These are phyloP conservation scores for Astur gentilis DNA, from an alignment of 2,113 vertebrate species.

Conservation along the genomic window DNA sequence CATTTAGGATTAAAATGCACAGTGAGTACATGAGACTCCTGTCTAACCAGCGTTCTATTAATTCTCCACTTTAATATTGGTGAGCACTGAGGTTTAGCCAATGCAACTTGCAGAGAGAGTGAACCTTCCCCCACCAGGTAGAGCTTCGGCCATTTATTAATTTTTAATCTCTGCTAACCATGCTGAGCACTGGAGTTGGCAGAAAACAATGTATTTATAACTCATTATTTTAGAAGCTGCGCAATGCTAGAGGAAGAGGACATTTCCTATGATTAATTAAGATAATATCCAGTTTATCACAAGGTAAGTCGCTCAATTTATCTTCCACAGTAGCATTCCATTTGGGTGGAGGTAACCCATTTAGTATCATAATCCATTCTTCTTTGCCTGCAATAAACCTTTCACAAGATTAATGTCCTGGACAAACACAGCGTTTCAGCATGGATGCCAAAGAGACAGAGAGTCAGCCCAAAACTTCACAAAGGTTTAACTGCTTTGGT, in stretches of 20 bases:
- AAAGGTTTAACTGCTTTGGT: not conserved
- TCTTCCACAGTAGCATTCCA: not conserved
- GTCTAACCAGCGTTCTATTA: not conserved
- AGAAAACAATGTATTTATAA: slow-evolving; percentile 27
- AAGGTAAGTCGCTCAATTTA: not conserved
- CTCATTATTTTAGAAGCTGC: not conserved
- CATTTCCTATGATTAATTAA: not conserved
- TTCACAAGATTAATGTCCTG: not conserved
- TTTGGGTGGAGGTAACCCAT: not conserved
- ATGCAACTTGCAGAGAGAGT: not conserved
- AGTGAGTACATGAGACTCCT: not conserved
- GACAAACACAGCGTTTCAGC: not conserved
- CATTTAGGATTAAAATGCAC: slow-evolving; percentile 23
- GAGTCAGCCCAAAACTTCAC: not conserved
- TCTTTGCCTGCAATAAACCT: not conserved
- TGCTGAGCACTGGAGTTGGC: not conserved
- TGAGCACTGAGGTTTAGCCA: slow-evolving; percentile 4
- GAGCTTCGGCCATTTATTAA: not conserved
- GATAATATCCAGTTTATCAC: slow-evolving; percentile 24
- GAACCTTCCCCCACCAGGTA: not conserved
- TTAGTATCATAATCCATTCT: not conserved
- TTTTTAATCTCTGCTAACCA: not conserved
- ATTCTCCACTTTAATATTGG: not conserved
- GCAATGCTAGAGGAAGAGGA: not conserved
- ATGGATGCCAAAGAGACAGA: not conserved